phyloP scores from a whole-genome alignment of 2,113 vertebrate species.

The Gambusia affinis region DNA sequence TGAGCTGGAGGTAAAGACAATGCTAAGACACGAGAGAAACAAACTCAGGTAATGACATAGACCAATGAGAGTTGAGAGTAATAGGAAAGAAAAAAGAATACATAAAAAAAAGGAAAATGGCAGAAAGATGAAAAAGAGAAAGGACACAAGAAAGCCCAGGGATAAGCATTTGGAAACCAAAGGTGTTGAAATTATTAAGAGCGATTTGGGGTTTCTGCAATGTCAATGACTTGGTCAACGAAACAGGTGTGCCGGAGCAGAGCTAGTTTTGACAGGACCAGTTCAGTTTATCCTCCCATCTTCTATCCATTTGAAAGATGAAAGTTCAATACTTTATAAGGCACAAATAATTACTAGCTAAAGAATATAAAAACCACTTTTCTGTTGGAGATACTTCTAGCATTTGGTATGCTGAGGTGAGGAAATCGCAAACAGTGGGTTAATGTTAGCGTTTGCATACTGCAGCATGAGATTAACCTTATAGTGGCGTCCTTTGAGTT shows the following conservation, averaged over 20 bases:
- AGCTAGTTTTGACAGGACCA: too few species aligned
- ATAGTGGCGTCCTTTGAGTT: too few species aligned
- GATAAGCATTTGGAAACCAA: conserved; percentile 22
- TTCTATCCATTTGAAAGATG: too few species aligned
- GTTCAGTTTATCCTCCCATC: too few species aligned
- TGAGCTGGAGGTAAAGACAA: conserved; percentile 59
- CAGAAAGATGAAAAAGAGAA: conserved; percentile 17
- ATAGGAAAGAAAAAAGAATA: conserved; percentile 51
- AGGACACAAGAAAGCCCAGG: conserved; percentile 38
- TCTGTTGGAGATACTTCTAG: background rate
- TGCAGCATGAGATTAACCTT: background rate
- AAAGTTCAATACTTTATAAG: too few species aligned
- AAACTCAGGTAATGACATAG: conserved; percentile 68
- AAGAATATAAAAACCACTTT: too few species aligned
- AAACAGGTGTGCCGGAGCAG: too few species aligned
- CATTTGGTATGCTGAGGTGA: background rate
- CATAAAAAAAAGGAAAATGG: conserved; percentile 45
- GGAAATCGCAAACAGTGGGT: background rate
- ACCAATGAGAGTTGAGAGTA: conserved; percentile 70
- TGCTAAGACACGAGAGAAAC: conserved; percentile 45
- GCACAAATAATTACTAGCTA: too few species aligned
- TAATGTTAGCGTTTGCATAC: background rate
- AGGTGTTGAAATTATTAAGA: too few species aligned
- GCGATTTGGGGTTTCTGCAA: too few species aligned
- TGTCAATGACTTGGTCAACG: too few species aligned